Percentiles rank a stretch among this genome's conserved stretches.
Conservation (phyloP, 2,797 vertebrate genomes). For the Cephalopachus bancanus region DNA sequence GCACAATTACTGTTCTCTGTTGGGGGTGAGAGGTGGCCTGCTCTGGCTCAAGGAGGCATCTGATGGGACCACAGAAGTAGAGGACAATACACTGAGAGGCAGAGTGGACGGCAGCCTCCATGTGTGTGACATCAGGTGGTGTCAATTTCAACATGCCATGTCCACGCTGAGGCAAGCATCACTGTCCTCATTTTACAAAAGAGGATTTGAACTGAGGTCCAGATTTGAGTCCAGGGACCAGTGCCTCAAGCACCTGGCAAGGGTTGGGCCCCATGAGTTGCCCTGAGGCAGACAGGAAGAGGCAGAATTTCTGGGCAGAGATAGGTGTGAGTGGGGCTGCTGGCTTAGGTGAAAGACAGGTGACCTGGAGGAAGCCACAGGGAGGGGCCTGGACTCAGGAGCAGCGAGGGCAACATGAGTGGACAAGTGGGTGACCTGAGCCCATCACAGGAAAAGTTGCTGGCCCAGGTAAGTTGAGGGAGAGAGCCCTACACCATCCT, state of each 20-base stretch:
- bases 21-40: neutral
- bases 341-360: neutral
- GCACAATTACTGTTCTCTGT: neutral
- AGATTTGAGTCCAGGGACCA: neutral
- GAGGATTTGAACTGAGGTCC: neutral
- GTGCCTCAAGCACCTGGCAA: neutral
- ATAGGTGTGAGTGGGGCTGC: neutral
- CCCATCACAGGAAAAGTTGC: conserved; percentile 89
- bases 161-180: neutral
- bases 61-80: neutral
- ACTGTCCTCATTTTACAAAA: neutral
- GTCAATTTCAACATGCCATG: neutral
- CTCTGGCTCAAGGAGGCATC: neutral
- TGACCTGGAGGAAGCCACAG: neutral
- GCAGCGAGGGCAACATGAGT: conserved; percentile 85
- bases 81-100: neutral
- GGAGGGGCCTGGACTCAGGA: neutral
- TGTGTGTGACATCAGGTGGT: neutral
- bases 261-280: neutral
- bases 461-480: conserved; percentile 87
- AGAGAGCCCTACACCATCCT: neutral
- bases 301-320: neutral
- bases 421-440: conserved; percentile 91
- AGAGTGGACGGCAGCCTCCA: neutral
- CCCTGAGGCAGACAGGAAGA: neutral